phyloP scores from a whole-genome alignment of 2,888 invertebrate genomes.

The Actias luna region DNA sequence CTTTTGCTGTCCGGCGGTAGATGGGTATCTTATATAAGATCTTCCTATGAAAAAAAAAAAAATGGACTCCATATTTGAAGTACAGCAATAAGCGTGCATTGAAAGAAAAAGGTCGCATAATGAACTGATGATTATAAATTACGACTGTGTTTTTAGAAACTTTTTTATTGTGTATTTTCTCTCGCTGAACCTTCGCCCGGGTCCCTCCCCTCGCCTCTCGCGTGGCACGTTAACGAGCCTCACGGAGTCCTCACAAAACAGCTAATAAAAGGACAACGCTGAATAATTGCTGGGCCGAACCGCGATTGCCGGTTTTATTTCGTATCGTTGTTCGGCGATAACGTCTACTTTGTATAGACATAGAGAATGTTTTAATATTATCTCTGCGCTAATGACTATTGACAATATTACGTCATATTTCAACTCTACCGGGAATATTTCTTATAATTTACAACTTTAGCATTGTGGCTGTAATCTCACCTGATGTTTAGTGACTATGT shows the following conservation, averaged over 20 bases:
- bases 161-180: not conserved
- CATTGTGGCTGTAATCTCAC: too few relatives aligned
- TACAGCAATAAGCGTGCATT: not conserved
- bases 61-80: not conserved
- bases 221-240: constrained; percentile 63
- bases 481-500: too few relatives aligned
- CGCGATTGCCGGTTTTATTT: constrained; percentile 68
- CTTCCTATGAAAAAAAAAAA: too few relatives aligned
- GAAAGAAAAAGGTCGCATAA: not conserved
- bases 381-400: not conserved
- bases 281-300: constrained; percentile 78
- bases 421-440: too few relatives aligned
- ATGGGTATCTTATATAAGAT: too few relatives aligned
- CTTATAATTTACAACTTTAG: too few relatives aligned
- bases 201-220: constrained; percentile 20
- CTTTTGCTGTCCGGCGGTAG: too few relatives aligned
- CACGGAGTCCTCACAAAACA: constrained; percentile 65
- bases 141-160: not conserved
- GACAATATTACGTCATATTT: not conserved
- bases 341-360: constrained; percentile 37
- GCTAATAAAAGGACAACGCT: constrained; percentile 76
- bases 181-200: not conserved
- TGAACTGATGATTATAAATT: constrained; percentile 1
- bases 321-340: constrained; percentile 55
- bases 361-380: constrained; percentile 25